Conservation (phyloP, 2,797 vertebrate species). For the Oreortyx pictus region DNA sequence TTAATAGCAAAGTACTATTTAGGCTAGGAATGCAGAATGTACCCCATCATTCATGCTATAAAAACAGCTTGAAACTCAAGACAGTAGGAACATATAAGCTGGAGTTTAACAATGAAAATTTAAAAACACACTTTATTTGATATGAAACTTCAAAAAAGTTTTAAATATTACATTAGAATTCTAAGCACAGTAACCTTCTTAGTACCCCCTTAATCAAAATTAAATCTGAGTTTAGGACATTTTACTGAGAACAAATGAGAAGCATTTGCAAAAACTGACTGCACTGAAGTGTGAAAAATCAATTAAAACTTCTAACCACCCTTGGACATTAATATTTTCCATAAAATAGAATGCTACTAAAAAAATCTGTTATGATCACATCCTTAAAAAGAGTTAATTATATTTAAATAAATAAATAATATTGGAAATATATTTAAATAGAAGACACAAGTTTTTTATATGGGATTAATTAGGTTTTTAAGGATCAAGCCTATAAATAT, state of each 20-base stretch:
- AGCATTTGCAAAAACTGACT: conserved; percentile 16
- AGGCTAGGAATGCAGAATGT: neutral
- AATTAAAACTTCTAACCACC: conserved; percentile 58
- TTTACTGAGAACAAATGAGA: neutral
- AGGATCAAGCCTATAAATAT: neutral
- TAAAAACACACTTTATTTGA: neutral
- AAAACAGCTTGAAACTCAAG: neutral
- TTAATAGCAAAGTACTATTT: neutral
- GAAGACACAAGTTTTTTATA: neutral
- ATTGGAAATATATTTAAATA: neutral
- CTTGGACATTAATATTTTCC: conserved; percentile 7
- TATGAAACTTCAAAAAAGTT: neutral
- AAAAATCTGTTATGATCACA: neutral
- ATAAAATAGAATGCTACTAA: conserved; percentile 1
- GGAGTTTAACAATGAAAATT: neutral
- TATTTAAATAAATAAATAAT: neutral
- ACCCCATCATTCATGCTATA: neutral
- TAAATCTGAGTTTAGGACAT: conserved; percentile 48
- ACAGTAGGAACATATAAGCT: neutral
- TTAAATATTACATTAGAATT: conserved; percentile 19
- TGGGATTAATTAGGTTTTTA: neutral
- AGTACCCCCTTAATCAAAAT: conserved; percentile 23
- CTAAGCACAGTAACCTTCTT: conserved; percentile 1
- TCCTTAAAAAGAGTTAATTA: neutral
- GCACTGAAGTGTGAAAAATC: conserved; percentile 64